A percentile compares a stretch with the other conserved stretches of the same genome.
Conservation (phyloP, 2,797 vertebrate genomes). For the Myoxocephalus aenaeus region DNA sequence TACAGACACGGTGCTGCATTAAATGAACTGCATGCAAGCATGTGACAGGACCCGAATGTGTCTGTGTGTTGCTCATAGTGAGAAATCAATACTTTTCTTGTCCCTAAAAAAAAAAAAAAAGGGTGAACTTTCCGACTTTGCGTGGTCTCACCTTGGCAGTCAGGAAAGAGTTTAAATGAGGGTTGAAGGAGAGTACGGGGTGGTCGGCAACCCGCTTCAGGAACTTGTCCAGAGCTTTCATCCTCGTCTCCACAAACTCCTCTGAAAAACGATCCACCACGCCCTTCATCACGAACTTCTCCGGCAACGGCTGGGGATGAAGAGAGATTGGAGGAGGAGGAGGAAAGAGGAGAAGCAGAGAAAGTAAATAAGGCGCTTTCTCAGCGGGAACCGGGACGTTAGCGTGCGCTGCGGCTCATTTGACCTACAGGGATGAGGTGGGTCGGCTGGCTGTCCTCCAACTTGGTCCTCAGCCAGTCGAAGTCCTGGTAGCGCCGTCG, state of each 20-base stretch:
- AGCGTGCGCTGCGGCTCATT: neutral
- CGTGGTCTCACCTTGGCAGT: slow-evolving; percentile 84
- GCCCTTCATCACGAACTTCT: slow-evolving; percentile 99
- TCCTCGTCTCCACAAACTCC: slow-evolving; percentile 96
- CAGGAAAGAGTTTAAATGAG: slow-evolving; percentile 94
- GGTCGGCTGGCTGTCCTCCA: slow-evolving; percentile 98
- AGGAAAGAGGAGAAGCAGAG: neutral
- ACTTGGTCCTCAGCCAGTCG: slow-evolving; percentile 94
- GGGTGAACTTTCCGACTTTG: neutral
- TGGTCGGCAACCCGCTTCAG: slow-evolving; percentile 96
- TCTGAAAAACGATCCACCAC: slow-evolving; percentile 98
- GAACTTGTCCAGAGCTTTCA: slow-evolving; percentile 96
- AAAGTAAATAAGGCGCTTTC: neutral
- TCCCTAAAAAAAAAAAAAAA: neutral
- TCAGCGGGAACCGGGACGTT: neutral
- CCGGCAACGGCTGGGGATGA: slow-evolving; percentile 89
- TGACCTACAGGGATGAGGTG: slow-evolving; percentile 97
- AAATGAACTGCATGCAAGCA: neutral
- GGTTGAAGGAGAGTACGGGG: slow-evolving; percentile 97
- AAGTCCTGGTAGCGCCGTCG: slow-evolving; percentile 98
- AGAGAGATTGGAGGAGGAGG: neutral
- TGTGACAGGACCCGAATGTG: neutral
- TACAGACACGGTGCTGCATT: neutral
- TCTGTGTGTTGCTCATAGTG: neutral
- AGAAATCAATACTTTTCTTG: neutral